Percentiles rank a stretch among this genome's conserved stretches.
These are phyloP conservation scores for Lacanobia oleracea DNA, from an alignment of 2,888 invertebrate species.

Conservation along the genomic window DNA sequence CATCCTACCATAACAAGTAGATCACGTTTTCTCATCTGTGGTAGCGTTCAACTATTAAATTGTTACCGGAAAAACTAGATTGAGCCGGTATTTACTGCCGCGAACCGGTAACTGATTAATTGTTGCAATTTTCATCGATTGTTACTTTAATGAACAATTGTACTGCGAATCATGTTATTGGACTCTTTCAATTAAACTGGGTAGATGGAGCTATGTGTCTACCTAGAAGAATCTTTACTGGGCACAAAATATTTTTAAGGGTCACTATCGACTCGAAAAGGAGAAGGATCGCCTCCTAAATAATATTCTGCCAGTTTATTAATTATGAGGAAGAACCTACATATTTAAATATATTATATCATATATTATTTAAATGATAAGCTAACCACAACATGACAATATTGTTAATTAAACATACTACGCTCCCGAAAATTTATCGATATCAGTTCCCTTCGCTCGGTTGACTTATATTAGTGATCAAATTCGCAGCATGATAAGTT, in stretches of 20 bases:
- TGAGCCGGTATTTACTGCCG: conserved; percentile 59
- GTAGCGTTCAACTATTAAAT: conserved; percentile 64
- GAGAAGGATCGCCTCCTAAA: too few relatives aligned
- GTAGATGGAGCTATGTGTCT: neutral
- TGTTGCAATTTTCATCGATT: conserved; percentile 65
- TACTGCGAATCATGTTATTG: conserved; percentile 29
- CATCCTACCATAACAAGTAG: conserved; percentile 4
- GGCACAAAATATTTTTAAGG: too few relatives aligned
- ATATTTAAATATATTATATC: too few relatives aligned
- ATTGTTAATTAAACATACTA: conserved; percentile 12
- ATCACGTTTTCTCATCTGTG: conserved; percentile 40
- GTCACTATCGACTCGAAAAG: too few relatives aligned
- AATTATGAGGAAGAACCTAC: too few relatives aligned
- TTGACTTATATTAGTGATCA: conserved; percentile 11
- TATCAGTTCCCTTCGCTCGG: conserved; percentile 11
- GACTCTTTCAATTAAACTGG: conserved; percentile 22
- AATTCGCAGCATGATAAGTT: conserved; percentile 7
- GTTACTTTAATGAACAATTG: conserved; percentile 49
- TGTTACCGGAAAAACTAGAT: conserved; percentile 62
- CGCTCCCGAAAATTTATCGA: conserved; percentile 18
- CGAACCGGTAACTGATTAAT: conserved; percentile 65
- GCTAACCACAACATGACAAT: neutral
- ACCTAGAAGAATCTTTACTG: neutral
- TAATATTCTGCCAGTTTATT: too few relatives aligned
- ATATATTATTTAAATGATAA: conserved; percentile 1